Evolutionary conservation across 2,888 invertebrate genomes (phyloP), one percentile per base, ranked within the genome.

Genomic region (Drosophila colorata): DNA sequence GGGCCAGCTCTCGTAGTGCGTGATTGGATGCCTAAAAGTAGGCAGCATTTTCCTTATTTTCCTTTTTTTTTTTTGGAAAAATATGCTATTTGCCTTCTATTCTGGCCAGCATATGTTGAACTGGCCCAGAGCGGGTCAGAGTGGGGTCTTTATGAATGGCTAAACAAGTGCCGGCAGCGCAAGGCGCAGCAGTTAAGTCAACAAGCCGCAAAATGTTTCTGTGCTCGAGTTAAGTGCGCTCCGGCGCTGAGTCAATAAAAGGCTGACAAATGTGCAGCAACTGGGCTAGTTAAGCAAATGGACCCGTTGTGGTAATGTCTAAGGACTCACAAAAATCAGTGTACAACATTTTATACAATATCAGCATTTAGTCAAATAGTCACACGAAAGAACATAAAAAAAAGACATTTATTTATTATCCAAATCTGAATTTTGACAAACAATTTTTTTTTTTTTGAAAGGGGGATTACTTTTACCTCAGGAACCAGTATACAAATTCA

Each of bases 11-110:
- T 25, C 14, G 18, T 18, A 40, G 43, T 18, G 47, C 67, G 57
- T 88, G 84, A 74, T 83, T 83, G 80, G 74, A 83, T 65, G 87
- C 87, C 80, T 46, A 74, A 69, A 80, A 80, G 63, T 66, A 80
- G 84, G 74, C 84, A 64, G 53, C 33, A 33, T 33, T 57, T 63
- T 57, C 68, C 63, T 70, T 78, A n/a, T 71, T 70, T 11, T 20
- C 2, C 11, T 33, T 37, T 8, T 20, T 14, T 53, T 41, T 23
- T 31, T 20, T 7, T 28, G 6, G 58, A 37, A 67, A 84, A 87
- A 77, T 74, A 67, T 84, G 67, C 56, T 69, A 37, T 73, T 52
- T 57, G n/a, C 16, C 16, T n/a, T 25, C 6, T 46, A 16, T 31
- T 28, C 14, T 14, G 6, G 18, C 25, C 9, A 16, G 23, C 46